Conservation (phyloP, 1,140 invertebrate genomes). For the Lepidotrigona ventralis region DNA sequence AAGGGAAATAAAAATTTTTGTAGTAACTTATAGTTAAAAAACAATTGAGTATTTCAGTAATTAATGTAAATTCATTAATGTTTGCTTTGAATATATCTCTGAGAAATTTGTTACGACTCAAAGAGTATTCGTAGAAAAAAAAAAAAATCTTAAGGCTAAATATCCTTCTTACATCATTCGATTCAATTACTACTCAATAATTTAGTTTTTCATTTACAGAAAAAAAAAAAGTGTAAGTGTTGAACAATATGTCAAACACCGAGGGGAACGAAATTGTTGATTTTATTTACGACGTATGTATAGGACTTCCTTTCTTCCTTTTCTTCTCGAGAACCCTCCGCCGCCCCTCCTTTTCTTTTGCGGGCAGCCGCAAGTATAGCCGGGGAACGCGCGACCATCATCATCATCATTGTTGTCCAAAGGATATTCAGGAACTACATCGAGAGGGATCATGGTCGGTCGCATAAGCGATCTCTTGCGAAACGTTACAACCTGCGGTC, state of each 20-base stretch:
- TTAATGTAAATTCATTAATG: too few species aligned
- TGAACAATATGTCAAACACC: neutral
- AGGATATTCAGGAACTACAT: constrained; percentile 58
- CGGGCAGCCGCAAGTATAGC: constrained; percentile 56
- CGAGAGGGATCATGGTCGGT: constrained; percentile 52
- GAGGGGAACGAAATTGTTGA: neutral
- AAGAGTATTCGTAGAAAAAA: too few species aligned
- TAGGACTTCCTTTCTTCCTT: constrained; percentile 30
- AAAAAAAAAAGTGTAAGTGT: neutral
- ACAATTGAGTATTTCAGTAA: too few species aligned
- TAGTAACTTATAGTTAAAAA: too few species aligned
- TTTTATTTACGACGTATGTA: constrained; percentile 28
- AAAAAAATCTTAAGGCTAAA: too few species aligned
- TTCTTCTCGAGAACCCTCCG: constrained; percentile 14
- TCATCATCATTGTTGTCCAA: constrained; percentile 46
- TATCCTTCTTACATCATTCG: too few species aligned
- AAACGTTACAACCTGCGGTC: constrained; percentile 69
- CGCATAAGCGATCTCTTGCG: constrained; percentile 66
- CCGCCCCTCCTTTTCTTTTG: constrained; percentile 32
- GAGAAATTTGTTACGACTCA: too few species aligned
- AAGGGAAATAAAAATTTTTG: too few species aligned
- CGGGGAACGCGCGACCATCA: constrained; percentile 38
- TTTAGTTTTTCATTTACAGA: too few species aligned
- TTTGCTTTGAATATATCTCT: too few species aligned
- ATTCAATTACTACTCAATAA: too few species aligned